Base-by-base conservation (phyloP, 2,797 vertebrate species). In the Lateolabrax maculatus region DNA sequence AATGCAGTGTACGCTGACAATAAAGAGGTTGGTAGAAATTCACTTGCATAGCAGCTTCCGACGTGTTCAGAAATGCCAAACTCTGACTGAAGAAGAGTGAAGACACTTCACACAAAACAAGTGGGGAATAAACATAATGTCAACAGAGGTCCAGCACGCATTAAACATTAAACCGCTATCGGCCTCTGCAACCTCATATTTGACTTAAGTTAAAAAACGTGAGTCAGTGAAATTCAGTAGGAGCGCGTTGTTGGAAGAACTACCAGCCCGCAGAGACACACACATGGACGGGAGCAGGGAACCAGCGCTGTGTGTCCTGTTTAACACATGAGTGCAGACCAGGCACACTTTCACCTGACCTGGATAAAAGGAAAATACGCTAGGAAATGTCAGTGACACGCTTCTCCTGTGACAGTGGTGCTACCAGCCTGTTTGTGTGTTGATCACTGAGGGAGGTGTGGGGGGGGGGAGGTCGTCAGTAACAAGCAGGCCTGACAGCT, bases 401-500 rank as follows among this genome's bases (percentile, higher is more conserved):
- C 56, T 76, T 65, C 61, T 83, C 83, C 37, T 57, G 46, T 89
- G 90, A 90, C 87, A 86, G 67, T 23, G 75, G n/a, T 21, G 75
- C 69, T 70, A 95, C 93, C 93, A 87, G 90, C 85, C 89, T 84
- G 89, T 95, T 94, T 71, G 85, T 87, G 88, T 83, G 89, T 53
- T 55, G 78, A 51, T 75, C 83, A 84, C 78, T 87, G 90, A 72
- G 83, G 93, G 71, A 81, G 88, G 91, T 80, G 77, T 69, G 80
- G 93, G 92, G 93, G 91, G 89, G 90, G 89, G 94, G 95, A 95
- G 93, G 93, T 94, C 87, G 91, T 93, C 95, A 91, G 94, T 94
- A 96, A 96, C 96, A 96, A 95, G 94, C 93, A 86, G 91, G 92
- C 94, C 95, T 97, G 97, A 98, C 96, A 97, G 96, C 95, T 97